A percentile compares a stretch with the other conserved stretches of the same genome.
These are phyloP conservation scores for Emys orbicularis DNA, from an alignment of 2,797 vertebrate species.

Conservation along the genomic window DNA sequence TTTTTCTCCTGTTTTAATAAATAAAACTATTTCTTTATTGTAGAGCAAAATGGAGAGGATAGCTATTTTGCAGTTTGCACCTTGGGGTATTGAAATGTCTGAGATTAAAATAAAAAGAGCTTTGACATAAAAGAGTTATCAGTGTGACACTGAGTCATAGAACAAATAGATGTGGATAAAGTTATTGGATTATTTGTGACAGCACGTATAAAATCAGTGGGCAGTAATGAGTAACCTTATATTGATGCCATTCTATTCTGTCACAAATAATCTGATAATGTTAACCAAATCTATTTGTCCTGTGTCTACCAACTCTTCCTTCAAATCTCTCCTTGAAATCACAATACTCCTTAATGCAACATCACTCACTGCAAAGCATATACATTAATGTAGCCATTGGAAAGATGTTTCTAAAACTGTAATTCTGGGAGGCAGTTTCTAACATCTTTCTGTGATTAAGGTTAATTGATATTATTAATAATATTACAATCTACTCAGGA, in stretches of 20 bases:
- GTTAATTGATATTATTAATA: background rate
- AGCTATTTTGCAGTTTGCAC: background rate
- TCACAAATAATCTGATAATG: conserved; percentile 31
- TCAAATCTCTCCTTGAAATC: background rate
- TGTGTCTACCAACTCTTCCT: background rate
- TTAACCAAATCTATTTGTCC: conserved; percentile 30
- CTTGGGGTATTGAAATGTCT: background rate
- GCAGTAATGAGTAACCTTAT: conserved; percentile 7
- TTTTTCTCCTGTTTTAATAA: background rate
- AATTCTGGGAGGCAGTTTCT: background rate
- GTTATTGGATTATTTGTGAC: conserved; percentile 43
- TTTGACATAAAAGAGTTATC: conserved; percentile 40
- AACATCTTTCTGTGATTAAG: background rate
- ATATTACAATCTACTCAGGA: background rate
- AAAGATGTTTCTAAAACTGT: background rate
- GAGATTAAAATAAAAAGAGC: conserved; percentile 15
- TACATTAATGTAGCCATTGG: background rate
- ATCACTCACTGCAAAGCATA: background rate
- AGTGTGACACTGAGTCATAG: background rate
- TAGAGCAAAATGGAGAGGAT: background rate
- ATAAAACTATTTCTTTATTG: background rate
- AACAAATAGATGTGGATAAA: conserved; percentile 43
- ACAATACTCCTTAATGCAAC: background rate
- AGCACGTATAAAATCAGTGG: conserved; percentile 30
- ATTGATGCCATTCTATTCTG: background rate